These are phyloP conservation scores for Tragelaphus buxtoni DNA, from an alignment of 2,113 vertebrate species.

Conservation along the genomic window DNA sequence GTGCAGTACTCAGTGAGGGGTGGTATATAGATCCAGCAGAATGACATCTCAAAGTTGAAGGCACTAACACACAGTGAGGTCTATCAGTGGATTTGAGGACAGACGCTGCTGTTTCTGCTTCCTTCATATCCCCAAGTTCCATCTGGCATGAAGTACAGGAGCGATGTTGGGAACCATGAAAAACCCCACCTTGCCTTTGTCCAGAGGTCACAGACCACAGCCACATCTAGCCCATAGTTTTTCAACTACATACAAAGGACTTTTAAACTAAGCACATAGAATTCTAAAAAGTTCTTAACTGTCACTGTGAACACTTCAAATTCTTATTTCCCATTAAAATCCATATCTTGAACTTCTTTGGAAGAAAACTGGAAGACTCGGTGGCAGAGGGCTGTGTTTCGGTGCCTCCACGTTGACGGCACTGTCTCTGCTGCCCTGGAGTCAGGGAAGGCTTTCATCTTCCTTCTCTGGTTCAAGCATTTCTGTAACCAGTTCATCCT, in stretches of 20 bases:
- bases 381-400: not conserved
- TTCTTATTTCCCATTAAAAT: not conserved
- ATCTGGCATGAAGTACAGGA: rapidly evolving
- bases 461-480: not conserved
- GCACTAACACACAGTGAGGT: too few species aligned
- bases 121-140: not conserved
- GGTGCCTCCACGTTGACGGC: rapidly evolving
- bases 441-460: not conserved
- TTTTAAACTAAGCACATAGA: not conserved
- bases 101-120: not conserved
- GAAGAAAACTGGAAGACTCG: not conserved
- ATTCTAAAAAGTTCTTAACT: not conserved
- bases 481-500: not conserved
- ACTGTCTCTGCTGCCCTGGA: rapidly evolving
- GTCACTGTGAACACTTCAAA: not conserved
- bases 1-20: not conserved
- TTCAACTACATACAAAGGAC: not conserved
- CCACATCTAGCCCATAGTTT: not conserved
- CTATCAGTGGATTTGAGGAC: not conserved
- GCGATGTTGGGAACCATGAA: rapidly evolving
- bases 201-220: not conserved
- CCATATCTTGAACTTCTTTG: not conserved
- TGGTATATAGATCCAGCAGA: rapidly evolving
- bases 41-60: not conserved
- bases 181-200: not conserved